Conservation (phyloP, 2,888 invertebrate genomes). For the Drepanosiphum platanoidis region DNA sequence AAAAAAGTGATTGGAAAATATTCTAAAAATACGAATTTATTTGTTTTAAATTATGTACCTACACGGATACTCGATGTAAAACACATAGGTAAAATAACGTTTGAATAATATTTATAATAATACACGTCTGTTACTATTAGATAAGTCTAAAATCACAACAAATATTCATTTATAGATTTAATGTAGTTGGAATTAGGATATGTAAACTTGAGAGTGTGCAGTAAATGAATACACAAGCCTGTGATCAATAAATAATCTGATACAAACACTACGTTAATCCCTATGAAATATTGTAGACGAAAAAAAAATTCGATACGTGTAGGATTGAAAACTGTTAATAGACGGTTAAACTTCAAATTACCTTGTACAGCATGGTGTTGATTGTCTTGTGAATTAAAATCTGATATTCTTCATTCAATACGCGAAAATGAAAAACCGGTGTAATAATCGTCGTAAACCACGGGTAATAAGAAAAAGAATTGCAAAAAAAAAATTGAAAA, state of each 20-base stretch:
- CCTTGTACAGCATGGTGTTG: constrained; percentile 11
- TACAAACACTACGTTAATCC: too few relatives aligned
- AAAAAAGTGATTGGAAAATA: not conserved
- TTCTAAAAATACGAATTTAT: not conserved
- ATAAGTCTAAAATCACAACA: too few relatives aligned
- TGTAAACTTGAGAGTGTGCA: too few relatives aligned
- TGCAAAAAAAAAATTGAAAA: not conserved
- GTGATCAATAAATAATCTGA: too few relatives aligned
- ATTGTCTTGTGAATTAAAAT: not conserved
- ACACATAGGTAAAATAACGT: too few relatives aligned
- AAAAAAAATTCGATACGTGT: not conserved
- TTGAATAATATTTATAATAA: too few relatives aligned
- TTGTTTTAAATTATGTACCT: not conserved
- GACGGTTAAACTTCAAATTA: not conserved
- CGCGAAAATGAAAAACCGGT: not conserved
- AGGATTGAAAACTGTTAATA: not conserved
- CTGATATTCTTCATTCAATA: not conserved
- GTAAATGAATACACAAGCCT: too few relatives aligned
- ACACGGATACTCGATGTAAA: too few relatives aligned
- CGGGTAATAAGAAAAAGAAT: not conserved
- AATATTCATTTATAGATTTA: too few relatives aligned
- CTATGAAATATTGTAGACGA: not conserved
- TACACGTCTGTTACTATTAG: too few relatives aligned
- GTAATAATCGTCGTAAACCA: not conserved
- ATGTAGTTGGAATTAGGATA: too few relatives aligned